These are phyloP conservation scores for Eudyptes chrysolophus DNA, from an alignment of 2,113 vertebrate species.

Conservation along the genomic window DNA sequence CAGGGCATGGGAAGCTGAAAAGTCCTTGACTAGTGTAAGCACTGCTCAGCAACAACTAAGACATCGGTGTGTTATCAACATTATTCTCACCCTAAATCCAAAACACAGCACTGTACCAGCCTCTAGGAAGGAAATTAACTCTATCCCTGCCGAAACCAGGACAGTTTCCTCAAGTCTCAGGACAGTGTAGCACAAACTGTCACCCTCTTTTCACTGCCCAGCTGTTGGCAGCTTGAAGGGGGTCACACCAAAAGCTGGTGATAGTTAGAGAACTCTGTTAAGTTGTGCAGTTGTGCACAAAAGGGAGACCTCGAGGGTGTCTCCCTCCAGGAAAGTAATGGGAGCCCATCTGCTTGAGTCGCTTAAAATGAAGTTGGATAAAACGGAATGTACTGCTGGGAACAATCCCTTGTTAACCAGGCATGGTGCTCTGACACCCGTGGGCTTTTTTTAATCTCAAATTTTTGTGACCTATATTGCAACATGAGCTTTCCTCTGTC, in stretches of 20 bases:
- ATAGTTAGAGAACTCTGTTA: neutral
- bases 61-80: no score
- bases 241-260: neutral
- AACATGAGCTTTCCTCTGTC: neutral
- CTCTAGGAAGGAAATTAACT: no score
- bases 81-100: no score
- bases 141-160: no score
- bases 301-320: neutral
- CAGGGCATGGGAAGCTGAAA: no score
- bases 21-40: no score
- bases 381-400: neutral
- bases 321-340: neutral
- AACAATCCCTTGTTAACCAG: neutral
- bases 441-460: neutral
- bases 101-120: no score
- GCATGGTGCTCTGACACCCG: accelerated
- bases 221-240: neutral
- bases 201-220: neutral
- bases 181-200: neutral
- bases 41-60: no score
- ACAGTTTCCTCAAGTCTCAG: neutral
- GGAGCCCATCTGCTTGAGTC: neutral
- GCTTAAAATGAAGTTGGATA: neutral
- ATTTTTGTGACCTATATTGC: neutral
- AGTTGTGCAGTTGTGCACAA: neutral